Percentiles rank a stretch among this genome's conserved stretches.
Conservation (phyloP, 53 echinoderm and acorn worm genomes). For the Echinometra lucunter region DNA sequence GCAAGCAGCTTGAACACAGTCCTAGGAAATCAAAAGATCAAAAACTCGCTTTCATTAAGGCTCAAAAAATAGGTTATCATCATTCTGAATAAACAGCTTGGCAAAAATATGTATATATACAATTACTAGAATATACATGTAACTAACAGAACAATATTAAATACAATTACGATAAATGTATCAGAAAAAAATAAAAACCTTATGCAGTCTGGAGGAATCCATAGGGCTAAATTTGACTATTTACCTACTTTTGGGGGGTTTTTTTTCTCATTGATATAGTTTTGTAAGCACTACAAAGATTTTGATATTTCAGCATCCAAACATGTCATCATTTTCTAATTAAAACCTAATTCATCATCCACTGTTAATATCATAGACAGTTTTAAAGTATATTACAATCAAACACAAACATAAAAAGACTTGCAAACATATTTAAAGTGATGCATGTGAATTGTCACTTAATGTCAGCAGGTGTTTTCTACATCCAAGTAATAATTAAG, state of each 20-base stretch:
- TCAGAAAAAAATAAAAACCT: neutral
- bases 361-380: no score
- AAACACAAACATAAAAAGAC: neutral
- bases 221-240: neutral
- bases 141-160: neutral
- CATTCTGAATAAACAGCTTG: no score
- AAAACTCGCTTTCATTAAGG: neutral
- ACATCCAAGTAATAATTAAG: neutral
- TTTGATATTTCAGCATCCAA: no score
- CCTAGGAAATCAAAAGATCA: conserved; percentile 59
- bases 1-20: conserved; percentile 96
- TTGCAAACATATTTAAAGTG: neutral
- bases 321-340: no score
- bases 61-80: no score
- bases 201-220: neutral
- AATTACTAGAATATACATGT: no score
- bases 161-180: neutral
- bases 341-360: no score
- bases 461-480: neutral
- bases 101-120: no score
- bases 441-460: neutral
- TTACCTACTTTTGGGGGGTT: no score
- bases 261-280: no score
- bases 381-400: no score
- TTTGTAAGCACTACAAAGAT: no score